phyloP scores from a whole-genome alignment of 2,113 vertebrate genomes.

The Girardinichthys multiradiatus region DNA sequence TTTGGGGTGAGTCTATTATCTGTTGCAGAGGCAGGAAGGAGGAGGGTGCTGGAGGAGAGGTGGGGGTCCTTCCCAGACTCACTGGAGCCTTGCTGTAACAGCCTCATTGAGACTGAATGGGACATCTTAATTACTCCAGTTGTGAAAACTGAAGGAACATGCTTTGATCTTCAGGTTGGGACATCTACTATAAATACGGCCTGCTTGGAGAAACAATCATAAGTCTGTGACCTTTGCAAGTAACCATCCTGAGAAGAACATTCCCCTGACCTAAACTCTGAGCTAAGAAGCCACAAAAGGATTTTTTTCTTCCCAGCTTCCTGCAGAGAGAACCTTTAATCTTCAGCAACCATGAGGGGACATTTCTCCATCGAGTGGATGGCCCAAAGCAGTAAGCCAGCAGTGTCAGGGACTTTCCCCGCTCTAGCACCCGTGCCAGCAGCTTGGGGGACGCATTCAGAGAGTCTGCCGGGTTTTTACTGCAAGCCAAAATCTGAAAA shows the following conservation, averaged over 20 bases:
- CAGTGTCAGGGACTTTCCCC: neutral
- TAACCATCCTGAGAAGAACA: neutral
- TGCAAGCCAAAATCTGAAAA: constrained; percentile 34
- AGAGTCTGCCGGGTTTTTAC: constrained; percentile 81
- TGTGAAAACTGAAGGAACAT: constrained; percentile 79
- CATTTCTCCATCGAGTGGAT: constrained; percentile 84
- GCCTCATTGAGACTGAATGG: constrained; percentile 82
- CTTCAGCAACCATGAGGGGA: constrained; percentile 67
- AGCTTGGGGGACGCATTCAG: constrained; percentile 71
- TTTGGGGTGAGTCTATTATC: constrained; percentile 42
- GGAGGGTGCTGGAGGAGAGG: constrained; percentile 12
- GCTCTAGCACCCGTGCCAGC: neutral
- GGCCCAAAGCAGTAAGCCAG: constrained; percentile 79
- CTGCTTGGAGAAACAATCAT: neutral
- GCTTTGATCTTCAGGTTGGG: constrained; percentile 79
- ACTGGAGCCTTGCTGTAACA: constrained; percentile 82
- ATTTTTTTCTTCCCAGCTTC: neutral
- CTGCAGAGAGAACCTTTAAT: no score
- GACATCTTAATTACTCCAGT: constrained; percentile 84
- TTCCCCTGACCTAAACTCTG: neutral
- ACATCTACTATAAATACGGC: constrained; percentile 71
- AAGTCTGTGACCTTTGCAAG: neutral
- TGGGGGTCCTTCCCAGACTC: constrained; percentile 68
- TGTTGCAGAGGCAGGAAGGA: constrained; percentile 22
- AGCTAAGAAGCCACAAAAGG: neutral